Evolutionary conservation across 1,140 invertebrate genomes (phyloP).

Genomic region (Anastatus disparis): DNA sequence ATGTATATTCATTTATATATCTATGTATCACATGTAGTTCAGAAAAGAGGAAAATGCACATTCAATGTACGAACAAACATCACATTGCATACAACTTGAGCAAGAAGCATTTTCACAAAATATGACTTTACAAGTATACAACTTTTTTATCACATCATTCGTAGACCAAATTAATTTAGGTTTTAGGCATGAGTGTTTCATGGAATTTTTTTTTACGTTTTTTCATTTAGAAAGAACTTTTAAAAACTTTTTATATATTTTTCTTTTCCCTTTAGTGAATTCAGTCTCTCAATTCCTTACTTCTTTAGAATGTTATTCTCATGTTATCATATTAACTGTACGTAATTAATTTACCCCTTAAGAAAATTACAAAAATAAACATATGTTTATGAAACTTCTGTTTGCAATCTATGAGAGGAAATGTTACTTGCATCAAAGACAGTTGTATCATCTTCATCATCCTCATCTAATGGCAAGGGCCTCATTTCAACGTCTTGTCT

Average conservation of each 20-base stretch:
- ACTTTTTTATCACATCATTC: conserved; percentile 23
- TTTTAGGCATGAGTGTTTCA: too few species aligned
- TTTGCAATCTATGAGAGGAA: conserved; percentile 30
- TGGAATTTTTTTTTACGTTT: too few species aligned
- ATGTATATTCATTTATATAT: conserved; percentile 11
- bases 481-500: conserved; percentile 71
- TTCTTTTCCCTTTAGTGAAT: conserved; percentile 20
- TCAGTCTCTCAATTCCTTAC: conserved; percentile 26
- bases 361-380: conserved; percentile 14
- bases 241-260: too few species aligned
- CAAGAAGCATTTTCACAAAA: conserved; percentile 25
- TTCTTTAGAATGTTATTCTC: conserved; percentile 20
- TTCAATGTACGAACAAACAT: conserved; percentile 19
- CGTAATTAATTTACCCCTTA: background rate
- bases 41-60: conserved; percentile 18
- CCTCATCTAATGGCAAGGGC: conserved; percentile 69
- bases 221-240: too few species aligned
- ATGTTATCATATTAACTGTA: background rate
- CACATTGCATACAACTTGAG: conserved; percentile 6
- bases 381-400: conserved; percentile 23
- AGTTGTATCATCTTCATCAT: conserved; percentile 70
- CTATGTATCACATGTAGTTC: conserved; percentile 32
- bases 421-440: conserved; percentile 67
- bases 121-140: background rate
- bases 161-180: background rate